Conservation (phyloP, 2,888 invertebrate genomes). For the Phanerotoma sp. region DNA sequence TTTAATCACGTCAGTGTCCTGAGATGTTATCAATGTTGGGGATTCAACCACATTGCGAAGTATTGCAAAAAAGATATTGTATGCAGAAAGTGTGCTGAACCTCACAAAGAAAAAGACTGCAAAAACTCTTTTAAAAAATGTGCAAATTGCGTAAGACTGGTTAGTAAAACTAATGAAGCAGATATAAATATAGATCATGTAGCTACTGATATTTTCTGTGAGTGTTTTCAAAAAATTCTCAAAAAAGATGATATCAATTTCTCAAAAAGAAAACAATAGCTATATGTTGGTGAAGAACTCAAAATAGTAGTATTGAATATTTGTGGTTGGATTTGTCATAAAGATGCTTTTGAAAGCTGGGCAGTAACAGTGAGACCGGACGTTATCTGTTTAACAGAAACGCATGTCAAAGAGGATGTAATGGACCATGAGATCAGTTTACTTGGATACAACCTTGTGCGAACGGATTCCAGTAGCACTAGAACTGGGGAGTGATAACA, state of each 20-base stretch:
- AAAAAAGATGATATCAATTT: conserved; percentile 12
- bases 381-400: conserved; percentile 7
- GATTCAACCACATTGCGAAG: conserved; percentile 26
- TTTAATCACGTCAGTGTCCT: conserved; percentile 20
- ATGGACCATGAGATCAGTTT: conserved; percentile 2
- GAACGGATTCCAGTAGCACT: background rate
- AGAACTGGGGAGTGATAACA: conserved; percentile 11
- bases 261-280: conserved; percentile 2
- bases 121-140: conserved; percentile 13
- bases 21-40: conserved; percentile 27
- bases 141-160: conserved; percentile 18
- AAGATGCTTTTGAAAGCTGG: background rate
- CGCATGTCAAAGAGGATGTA: conserved; percentile 8
- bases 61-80: conserved; percentile 25
- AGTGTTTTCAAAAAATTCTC: conserved; percentile 8
- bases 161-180: background rate
- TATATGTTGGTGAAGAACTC: background rate
- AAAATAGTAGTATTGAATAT: background rate
- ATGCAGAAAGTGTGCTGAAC: conserved; percentile 25
- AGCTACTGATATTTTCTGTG: conserved; percentile 18
- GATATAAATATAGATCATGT: conserved; percentile 6
- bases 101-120: conserved; percentile 21
- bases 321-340: background rate
- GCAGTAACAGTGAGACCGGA: background rate
- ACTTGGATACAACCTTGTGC: conserved; percentile 4